Base-by-base conservation (phyloP, 1,140 invertebrate genomes). In the Cheumatopsyche charites region DNA sequence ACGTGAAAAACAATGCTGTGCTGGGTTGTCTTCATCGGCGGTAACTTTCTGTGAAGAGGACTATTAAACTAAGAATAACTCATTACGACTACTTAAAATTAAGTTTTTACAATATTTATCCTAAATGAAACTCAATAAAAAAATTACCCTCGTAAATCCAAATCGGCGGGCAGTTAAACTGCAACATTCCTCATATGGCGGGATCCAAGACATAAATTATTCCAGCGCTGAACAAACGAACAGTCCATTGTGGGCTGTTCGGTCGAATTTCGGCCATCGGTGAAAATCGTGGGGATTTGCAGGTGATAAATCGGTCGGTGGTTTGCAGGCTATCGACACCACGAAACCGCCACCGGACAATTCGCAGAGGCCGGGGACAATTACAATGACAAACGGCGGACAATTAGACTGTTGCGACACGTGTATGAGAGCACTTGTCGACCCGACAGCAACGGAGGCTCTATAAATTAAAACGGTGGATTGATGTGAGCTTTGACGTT, bases 311-410 rank as follows among this genome's bases (percentile, higher is more conserved):
- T 25, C n/a, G 26, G 58, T 17, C 11, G 52, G 13, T 49, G 19
- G 19, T 52, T 17, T 23, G 17, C 12, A 12, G 23, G 23, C 23
- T 26, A 58, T 25, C 55, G 55, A 25, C 23, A 26, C 55, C 21
- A 26, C 4, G 13, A 49, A 49, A 15, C 13, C 17, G 45, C 17
- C 45, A 49, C 17, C 45, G 13, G 17, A 19, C 29, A 36, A 36
- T 36, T 9, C 29, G 9, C 9, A 19, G 21, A 23, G 55, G 55
- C 19, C 55, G 66, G 25, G 43, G 66, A 68, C 66, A 68, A 68
- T 68, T 62, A 41, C 62, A 55, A 52, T 72, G 70, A 72, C 62
- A 72, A 72, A 72, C 62, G 70, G 49, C 70, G 45, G 26, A 58
- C 62, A 67, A 72, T 72, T 72, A 72, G 58, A n/a, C 25, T 36